Evolutionary conservation across 2,797 vertebrate genomes (phyloP), one percentile per base, ranked within the genome.

Genomic region (Sebastes cheni): DNA sequence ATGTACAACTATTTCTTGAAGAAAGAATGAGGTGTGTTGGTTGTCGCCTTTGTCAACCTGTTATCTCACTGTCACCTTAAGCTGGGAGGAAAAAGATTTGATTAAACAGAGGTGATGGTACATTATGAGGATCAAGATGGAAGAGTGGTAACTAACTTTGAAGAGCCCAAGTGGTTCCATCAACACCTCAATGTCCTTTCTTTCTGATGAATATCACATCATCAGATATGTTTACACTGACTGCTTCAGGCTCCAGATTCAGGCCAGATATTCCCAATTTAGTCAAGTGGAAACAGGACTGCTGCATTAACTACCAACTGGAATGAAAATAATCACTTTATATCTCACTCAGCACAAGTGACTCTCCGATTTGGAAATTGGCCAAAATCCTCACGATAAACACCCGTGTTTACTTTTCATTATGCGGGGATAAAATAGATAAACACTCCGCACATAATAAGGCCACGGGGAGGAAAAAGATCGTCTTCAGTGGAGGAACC

Each of bases 361-460:
- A 34, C 65, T 68, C 46, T 62, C 34, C 60, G 11, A 67, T 67
- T 76, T 77, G 75, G 67, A 81, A 77, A 82, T 42, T 59, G 75
- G 75, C 52, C 67, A 71, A 69, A 86, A 80, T 34, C 62, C 81
- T 34, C 20, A 5, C 1, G 46, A 69, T 67, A 70, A 82, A 83
- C 85, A 83, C 8, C 27, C 1, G 4, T 77, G 73, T 89, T 88
- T 88, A 80, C 78, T 81, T 86, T 83, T 77, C 76, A 86, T 86
- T 77, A 85, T 7, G 32, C 39, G 6, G 58, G 75, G 58, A 81
- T 80, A 32, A 79, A 79, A 50, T 59, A 72, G 70, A 85, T 72
- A 76, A 85, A 86, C 81, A 88, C 75, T 79, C 23, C 30, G 13
- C 18, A 56, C 32, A 55, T 76, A 84, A 83, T 61, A 82, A 86